Evolutionary conservation across 2,113 vertebrate species (phyloP).

Genomic region (Puffinus mauretanicus): DNA sequence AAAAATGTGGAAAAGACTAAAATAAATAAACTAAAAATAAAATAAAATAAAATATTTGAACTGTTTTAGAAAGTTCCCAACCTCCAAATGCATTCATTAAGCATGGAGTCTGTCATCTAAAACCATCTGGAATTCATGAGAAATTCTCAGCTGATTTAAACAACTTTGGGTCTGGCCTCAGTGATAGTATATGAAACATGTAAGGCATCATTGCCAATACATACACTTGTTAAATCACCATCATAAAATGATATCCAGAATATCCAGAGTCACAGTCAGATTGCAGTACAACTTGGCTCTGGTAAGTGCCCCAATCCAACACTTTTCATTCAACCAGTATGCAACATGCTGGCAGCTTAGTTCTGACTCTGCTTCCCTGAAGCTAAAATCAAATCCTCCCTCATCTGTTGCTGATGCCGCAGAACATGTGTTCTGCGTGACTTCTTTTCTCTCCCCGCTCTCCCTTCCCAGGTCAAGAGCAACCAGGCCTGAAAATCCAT

Average conservation of each 20-base stretch:
- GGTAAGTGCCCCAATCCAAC: background rate
- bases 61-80: background rate
- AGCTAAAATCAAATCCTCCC: background rate
- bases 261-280: background rate
- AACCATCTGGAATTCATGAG: background rate
- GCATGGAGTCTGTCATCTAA: background rate
- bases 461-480: background rate
- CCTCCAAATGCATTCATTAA: background rate
- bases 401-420: constrained; percentile 14
- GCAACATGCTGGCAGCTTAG: background rate
- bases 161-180: background rate
- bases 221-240: background rate
- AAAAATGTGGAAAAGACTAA: background rate
- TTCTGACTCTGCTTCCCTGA: background rate
- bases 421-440: constrained; percentile 12
- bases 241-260: background rate
- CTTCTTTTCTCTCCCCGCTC: background rate
- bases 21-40: background rate
- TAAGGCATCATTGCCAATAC: background rate
- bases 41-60: background rate
- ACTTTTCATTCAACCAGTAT: background rate
- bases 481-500: background rate
- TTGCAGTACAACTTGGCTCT: background rate
- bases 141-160: constrained; percentile 6
- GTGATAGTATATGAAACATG: background rate